phyloP scores from a whole-genome alignment of 2,797 vertebrate genomes.

The Intellagama lesueurii region DNA sequence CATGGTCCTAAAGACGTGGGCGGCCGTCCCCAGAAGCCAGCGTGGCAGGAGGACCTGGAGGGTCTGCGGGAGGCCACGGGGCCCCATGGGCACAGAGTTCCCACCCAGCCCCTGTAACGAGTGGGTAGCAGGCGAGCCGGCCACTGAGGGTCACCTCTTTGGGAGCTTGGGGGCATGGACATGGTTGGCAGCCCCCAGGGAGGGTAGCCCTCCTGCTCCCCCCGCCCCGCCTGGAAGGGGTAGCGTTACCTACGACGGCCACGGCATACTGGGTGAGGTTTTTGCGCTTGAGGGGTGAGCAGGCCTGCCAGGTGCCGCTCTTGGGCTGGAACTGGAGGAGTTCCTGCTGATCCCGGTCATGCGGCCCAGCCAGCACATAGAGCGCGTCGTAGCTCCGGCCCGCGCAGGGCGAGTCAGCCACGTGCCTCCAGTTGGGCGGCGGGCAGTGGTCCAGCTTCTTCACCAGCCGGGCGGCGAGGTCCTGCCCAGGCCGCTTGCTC shows the following conservation, averaged over 20 bases:
- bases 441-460: constrained; percentile 81
- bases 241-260: constrained; percentile 88
- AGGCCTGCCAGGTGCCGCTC: constrained; percentile 84
- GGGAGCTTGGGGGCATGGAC: too few relatives aligned
- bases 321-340: constrained; percentile 86
- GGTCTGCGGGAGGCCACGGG: too few relatives aligned
- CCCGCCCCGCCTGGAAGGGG: not conserved
- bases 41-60: too few relatives aligned
- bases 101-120: too few relatives aligned
- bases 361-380: constrained; percentile 87
- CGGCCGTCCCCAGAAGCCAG: too few relatives aligned
- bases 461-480: constrained; percentile 82
- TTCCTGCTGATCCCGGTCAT: constrained; percentile 86
- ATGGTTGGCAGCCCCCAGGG: not conserved
- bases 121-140: too few relatives aligned
- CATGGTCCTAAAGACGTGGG: too few relatives aligned
- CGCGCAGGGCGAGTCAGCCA: constrained; percentile 66
- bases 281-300: constrained; percentile 86
- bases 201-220: too few relatives aligned
- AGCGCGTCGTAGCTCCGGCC: constrained; percentile 82
- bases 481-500: constrained; percentile 72
- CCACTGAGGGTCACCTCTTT: too few relatives aligned
- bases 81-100: too few relatives aligned
- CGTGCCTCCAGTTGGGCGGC: constrained; percentile 82
- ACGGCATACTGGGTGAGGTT: constrained; percentile 90